Evolutionary conservation across 2,797 vertebrate species (phyloP), one percentile per base, ranked within the genome.

Genomic region (Acridotheres tristis): DNA sequence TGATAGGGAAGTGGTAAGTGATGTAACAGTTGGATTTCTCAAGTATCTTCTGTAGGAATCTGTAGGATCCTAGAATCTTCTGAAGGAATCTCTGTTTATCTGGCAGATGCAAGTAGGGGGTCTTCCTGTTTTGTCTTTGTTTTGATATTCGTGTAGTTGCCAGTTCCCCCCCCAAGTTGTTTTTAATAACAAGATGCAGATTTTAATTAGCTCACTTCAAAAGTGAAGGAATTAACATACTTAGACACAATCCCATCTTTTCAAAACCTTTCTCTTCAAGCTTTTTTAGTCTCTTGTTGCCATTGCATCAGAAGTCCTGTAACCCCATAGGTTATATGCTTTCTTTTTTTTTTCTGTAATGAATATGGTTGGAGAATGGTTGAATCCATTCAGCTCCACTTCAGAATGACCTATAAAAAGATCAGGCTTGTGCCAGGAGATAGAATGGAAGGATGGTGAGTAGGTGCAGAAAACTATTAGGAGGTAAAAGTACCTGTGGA

Each of bases 91-190:
- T 51, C 29, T 51, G 47, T 78, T 73, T n/a, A 34, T 55, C 10
- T 59, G 45, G 16, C 5, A 1, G 7, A 11, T 62, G 30, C 40
- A 66, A 36, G 20, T 43, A 34, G 34, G 11, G 11, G 5, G 3
- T 81, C 34, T 57, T 73, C 38, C 16, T 22, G 50, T 85, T 68
- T 62, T 38, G 22, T 66, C 10, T 81, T 42, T 40, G 30, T 26
- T 71, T 30, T 69, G 15, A 43, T 82, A 55, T 42, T 82, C 27
- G 58, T 62, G 5, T 51, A 25, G 29, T 34, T 75, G 25, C 8
- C 4, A 18, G 22, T 47, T 26, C 16, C 7, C 38, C 2, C 27
- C 10, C 5, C 2, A 30, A 6, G 16, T 21, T 5, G 9, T 30
- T 51, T 67, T 47, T 72, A 51, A 48, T 45, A 16, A 43, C 11